phyloP scores from a whole-genome alignment of 2,797 vertebrate species.

The Darevskia nairensis region DNA sequence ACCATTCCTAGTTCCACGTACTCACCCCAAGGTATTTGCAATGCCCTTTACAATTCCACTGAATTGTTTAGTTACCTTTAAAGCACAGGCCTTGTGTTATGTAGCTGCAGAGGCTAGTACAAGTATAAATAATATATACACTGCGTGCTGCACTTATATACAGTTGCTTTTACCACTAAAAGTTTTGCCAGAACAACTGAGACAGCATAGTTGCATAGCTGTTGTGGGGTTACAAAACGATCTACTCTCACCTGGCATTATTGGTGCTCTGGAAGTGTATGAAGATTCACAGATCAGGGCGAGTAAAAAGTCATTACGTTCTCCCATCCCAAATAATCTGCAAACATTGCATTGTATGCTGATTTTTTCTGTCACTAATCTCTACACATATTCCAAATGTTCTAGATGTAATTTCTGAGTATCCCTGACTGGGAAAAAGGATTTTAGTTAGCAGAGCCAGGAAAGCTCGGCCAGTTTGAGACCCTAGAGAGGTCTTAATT shows the following conservation, averaged over 20 bases:
- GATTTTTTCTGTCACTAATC: not conserved
- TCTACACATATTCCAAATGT: not conserved
- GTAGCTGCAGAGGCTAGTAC: not conserved
- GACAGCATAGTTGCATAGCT: not conserved
- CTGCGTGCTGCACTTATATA: not conserved
- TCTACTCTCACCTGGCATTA: not conserved
- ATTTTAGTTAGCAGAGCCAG: not conserved
- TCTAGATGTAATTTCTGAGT: not conserved
- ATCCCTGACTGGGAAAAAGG: not conserved
- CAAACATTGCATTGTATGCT: not conserved
- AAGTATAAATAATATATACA: slow-evolving; percentile 1
- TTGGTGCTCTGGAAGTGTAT: not conserved
- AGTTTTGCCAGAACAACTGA: not conserved
- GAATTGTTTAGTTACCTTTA: not conserved
- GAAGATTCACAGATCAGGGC: not conserved
- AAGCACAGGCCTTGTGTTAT: not conserved
- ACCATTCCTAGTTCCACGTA: not conserved
- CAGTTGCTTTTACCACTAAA: not conserved
- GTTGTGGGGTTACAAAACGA: not conserved
- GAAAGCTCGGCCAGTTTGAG: too few species aligned
- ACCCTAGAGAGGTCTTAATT: too few species aligned
- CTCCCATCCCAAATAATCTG: not conserved
- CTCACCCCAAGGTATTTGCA: not conserved
- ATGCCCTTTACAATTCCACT: not conserved
- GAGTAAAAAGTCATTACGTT: not conserved